Evolutionary conservation across 2,888 invertebrate species (phyloP), one percentile per base, ranked within the genome.

Genomic region (Rutpela maculata): DNA sequence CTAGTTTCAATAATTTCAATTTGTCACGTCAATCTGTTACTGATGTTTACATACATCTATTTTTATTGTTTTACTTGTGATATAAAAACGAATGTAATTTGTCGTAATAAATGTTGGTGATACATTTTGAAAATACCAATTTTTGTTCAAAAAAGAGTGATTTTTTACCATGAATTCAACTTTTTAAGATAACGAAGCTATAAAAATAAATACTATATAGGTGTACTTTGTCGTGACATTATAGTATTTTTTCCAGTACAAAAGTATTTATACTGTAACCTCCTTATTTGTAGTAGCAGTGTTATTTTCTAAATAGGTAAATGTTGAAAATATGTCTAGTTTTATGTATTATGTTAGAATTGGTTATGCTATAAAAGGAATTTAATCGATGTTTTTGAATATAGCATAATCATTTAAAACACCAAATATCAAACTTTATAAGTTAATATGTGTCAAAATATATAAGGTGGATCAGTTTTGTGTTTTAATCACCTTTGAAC

Each of bases 101-200:
- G 22, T 26, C 22, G 22, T n/a, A 12, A 50, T 50, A 50, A 50
- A 74, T 56, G 19, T 69, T 65, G 65, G 15, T 17, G 59, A 74
- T 75, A 70, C 75, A 77, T 66, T 78, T 75, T 78, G 67, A 67
- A 74, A 75, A 69, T 80, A 77, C 79, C 78, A 81, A 79, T 79
- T 83, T 81, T 78, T 80, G 79, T 78, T 81, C 82, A 82, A 82
- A 77, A 80, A 84, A 84, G 84, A 84, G 84, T 84, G 84, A 84
- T 84, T 84, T 84, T 84, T 82, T 82, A 82, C 82, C 68, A 69
- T 75, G 62, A 77, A 68, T 71, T 60, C 60, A 73, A 66, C 62
- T 73, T 76, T 73, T 76, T 76, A 76, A 76, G 60, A 50, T 77
- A 77, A 69, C 78, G 55, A 75, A 71, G 56, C 56, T 65, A 76